Conservation (phyloP, 2,113 vertebrate genomes). For the Numida meleagris region DNA sequence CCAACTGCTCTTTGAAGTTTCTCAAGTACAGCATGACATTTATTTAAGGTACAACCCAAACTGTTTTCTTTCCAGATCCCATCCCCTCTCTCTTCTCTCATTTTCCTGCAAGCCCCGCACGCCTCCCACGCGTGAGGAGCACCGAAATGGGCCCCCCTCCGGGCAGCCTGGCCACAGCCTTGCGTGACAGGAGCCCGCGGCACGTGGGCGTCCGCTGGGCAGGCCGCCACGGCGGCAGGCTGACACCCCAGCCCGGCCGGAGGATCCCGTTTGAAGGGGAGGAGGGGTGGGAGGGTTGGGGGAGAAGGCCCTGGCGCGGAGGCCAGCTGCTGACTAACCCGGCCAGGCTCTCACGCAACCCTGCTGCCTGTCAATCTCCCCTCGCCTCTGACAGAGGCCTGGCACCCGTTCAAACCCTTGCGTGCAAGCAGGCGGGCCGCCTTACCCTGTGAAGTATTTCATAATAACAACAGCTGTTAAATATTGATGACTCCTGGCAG, state of each 20-base stretch:
- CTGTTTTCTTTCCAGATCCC: conserved; percentile 23
- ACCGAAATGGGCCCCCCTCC: not conserved
- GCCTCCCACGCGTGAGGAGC: not conserved
- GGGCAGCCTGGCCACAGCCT: conserved; percentile 39
- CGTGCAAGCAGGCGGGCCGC: conserved; percentile 90
- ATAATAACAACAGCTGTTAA: conserved; percentile 98
- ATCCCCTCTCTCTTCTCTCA: not conserved
- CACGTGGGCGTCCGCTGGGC: conserved; percentile 68
- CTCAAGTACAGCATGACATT: conserved; percentile 55
- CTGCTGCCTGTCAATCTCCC: conserved; percentile 88
- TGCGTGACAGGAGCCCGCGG: conserved; percentile 77
- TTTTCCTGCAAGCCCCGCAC: not conserved
- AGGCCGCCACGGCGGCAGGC: conserved; percentile 69
- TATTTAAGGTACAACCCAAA: conserved; percentile 54
- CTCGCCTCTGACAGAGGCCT: conserved; percentile 85
- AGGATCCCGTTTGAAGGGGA: conserved; percentile 78
- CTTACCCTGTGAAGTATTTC: conserved; percentile 93
- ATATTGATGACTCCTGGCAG: conserved; percentile 96
- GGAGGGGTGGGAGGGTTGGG: conserved; percentile 8
- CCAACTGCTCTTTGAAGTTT: conserved; percentile 63
- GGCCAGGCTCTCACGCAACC: conserved; percentile 90
- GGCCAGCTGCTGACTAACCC: conserved; percentile 84
- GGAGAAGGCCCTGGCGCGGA: conserved; percentile 62
- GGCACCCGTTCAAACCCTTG: conserved; percentile 88
- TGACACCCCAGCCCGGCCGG: conserved; percentile 55